Conservation (phyloP, 2,888 invertebrate genomes). For the Thysanoteuthis rhombus region DNA sequence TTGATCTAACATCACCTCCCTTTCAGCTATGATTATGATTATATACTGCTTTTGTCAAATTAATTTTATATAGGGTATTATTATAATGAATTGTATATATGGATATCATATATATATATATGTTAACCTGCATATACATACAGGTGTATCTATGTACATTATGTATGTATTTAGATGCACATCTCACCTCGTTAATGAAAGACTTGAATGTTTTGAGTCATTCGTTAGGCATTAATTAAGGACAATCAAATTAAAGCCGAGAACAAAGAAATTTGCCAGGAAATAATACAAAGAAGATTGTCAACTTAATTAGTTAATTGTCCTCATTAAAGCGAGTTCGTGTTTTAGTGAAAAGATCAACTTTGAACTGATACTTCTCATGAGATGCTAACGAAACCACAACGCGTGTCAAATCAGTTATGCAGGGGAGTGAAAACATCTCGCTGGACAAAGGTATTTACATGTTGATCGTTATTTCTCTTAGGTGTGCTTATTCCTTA, state of each 20-base stretch:
- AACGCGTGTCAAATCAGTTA: not conserved
- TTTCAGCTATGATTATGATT: too few relatives aligned
- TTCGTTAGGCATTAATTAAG: not conserved
- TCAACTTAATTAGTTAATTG: conserved; percentile 12
- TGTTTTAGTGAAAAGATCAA: not conserved
- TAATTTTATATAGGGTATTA: too few relatives aligned
- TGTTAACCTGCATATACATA: too few relatives aligned
- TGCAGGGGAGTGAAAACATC: not conserved
- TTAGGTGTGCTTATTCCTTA: too few relatives aligned
- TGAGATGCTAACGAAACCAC: not conserved
- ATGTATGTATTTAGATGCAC: not conserved
- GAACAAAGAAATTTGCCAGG: not conserved
- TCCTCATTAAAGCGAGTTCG: not conserved
- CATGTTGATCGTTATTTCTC: too few relatives aligned
- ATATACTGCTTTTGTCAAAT: too few relatives aligned
- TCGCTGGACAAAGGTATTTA: not conserved
- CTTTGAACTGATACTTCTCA: not conserved
- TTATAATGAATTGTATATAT: too few relatives aligned
- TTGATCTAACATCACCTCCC: too few relatives aligned
- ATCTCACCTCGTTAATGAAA: not conserved
- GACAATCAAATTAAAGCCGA: not conserved
- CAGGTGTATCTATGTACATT: not conserved
- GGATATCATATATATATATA: not conserved
- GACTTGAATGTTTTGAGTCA: not conserved
- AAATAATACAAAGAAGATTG: not conserved